Evolutionary conservation across 2,113 vertebrate species (phyloP), one percentile per base, ranked within the genome.

Genomic region (Trematomus loennbergii): DNA sequence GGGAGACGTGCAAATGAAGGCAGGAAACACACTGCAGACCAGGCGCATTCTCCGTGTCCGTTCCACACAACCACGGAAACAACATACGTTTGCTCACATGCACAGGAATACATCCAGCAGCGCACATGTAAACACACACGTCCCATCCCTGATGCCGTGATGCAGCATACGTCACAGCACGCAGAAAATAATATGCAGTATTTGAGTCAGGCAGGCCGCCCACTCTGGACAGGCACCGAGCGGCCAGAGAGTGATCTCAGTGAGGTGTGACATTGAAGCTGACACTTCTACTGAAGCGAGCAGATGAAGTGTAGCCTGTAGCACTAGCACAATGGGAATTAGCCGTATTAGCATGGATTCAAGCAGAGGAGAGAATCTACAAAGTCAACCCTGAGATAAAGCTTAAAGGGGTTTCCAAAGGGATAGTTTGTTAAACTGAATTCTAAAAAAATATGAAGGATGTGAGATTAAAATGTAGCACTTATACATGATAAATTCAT

Each of bases 21-120:
- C 90, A 95, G 95, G 94, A 95, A 95, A 88, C 83, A 52, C 62
- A 76, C 71, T 36, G 53, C 85, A 85, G 84, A 81, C 85, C 59
- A 49, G 74, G 50, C 62, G 82, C 85, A 82, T 87, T 93, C 84
- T 78, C 67, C 12, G 9, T 36, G 78, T 92, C 87, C 86, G 40
- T 81, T 84, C 81, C 33, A 72, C 85, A 89, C 40, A 71, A 68
- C 58, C 63, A 75, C 71, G 86, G 91, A 93, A 95, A 93, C 87
- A 85, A 95, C 92, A 90, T 67, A 78, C 61, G 54, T 60, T 59
- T 20, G 72, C 78, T 89, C 72, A 88, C 83, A 85, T 82, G 82
- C 73, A 80, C 70, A 90, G 77, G 61, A 61, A 78, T 75, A 83
- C 88, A 92, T 81, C 59, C 49, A 76, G 63, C 36, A 45, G 18